Conservation (phyloP, 2,797 vertebrate species). For the Protosalanx chinensis region DNA sequence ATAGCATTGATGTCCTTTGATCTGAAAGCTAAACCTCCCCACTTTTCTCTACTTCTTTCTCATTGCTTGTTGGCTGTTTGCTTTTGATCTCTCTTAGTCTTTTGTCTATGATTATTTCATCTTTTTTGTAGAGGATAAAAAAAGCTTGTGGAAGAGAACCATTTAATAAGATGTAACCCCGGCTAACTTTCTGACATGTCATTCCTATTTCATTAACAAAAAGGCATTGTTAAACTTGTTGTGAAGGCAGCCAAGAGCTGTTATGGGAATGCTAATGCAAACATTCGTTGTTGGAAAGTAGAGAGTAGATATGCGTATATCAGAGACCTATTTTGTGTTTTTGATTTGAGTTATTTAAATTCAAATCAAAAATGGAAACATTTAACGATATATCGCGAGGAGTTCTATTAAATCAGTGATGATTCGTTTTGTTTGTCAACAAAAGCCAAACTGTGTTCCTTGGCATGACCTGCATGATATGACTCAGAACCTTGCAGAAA, state of each 20-base stretch:
- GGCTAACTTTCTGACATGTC: constrained; percentile 58
- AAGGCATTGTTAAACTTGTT: constrained; percentile 58
- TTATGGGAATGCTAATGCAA: constrained; percentile 62
- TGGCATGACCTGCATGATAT: constrained; percentile 98
- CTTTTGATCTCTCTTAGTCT: constrained; percentile 66
- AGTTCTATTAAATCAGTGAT: constrained; percentile 68
- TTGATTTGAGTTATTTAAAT: constrained; percentile 48
- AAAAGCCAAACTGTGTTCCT: constrained; percentile 76
- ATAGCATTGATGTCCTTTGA: constrained; percentile 58
- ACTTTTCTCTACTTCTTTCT: constrained; percentile 40
- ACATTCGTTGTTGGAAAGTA: constrained; percentile 79
- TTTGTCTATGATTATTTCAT: constrained; percentile 63
- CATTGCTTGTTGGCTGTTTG: constrained; percentile 75
- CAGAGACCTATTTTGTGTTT: constrained; percentile 22
- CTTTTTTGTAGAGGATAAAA: constrained; percentile 50
- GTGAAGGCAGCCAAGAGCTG: constrained; percentile 64
- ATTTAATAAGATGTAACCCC: constrained; percentile 69
- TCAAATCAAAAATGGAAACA: constrained; percentile 23
- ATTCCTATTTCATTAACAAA: constrained; percentile 35
- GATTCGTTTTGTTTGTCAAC: constrained; percentile 64
- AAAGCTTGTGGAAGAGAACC: constrained; percentile 58
- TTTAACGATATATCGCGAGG: constrained; percentile 64
- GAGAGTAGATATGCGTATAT: constrained; percentile 67
- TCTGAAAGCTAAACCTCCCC: constrained; percentile 46
- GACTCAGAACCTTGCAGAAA: constrained; percentile 76